A percentile compares a stretch with the other conserved stretches of the same genome.
Conservation (phyloP, 2,888 invertebrate genomes). For the Chouioia cunea region DNA sequence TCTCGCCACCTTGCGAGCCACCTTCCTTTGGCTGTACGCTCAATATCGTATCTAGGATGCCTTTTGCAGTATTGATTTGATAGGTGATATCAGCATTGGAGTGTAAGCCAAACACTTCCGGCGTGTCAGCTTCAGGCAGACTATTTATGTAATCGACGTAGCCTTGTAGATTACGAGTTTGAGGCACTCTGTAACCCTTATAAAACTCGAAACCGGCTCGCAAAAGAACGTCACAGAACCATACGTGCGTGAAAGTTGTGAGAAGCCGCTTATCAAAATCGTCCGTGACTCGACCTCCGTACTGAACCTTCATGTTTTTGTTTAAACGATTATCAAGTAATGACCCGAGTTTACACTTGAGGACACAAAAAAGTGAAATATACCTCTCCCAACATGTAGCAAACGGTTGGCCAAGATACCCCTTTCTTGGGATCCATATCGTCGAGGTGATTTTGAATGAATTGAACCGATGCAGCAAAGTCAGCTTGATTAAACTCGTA, state of each 20-base stretch:
- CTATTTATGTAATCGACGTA: slow-evolving; percentile 90
- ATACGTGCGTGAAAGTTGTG: slow-evolving; percentile 93
- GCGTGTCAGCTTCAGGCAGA: slow-evolving; percentile 87
- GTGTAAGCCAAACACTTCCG: slow-evolving; percentile 97
- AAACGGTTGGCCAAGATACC: slow-evolving; percentile 96
- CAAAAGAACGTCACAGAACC: slow-evolving; percentile 93
- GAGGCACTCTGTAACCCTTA: slow-evolving; percentile 92
- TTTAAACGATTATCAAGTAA: too few relatives aligned
- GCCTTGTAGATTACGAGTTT: slow-evolving; percentile 81
- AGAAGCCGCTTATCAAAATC: slow-evolving; percentile 95
- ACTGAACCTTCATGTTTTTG: slow-evolving; percentile 69
- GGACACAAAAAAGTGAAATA: too few relatives aligned
- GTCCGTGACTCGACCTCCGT: slow-evolving; percentile 94
- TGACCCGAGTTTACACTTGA: too few relatives aligned
- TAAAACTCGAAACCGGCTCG: slow-evolving; percentile 93
- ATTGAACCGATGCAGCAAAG: slow-evolving; percentile 94
- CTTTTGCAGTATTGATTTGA: slow-evolving; percentile 96
- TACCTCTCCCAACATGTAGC: slow-evolving; percentile 97
- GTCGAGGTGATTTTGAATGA: slow-evolving; percentile 95
- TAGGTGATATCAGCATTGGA: slow-evolving; percentile 97
- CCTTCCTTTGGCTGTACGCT: slow-evolving; percentile 98
- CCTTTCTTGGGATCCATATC: slow-evolving; percentile 98
- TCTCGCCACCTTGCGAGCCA: slow-evolving; percentile 90
- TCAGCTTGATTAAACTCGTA: slow-evolving; percentile 98
- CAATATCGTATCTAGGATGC: slow-evolving; percentile 92